A percentile compares a stretch with the other conserved stretches of the same genome.
Conservation (phyloP, 2,797 vertebrate genomes). For the Scolopax bukidnonensis region DNA sequence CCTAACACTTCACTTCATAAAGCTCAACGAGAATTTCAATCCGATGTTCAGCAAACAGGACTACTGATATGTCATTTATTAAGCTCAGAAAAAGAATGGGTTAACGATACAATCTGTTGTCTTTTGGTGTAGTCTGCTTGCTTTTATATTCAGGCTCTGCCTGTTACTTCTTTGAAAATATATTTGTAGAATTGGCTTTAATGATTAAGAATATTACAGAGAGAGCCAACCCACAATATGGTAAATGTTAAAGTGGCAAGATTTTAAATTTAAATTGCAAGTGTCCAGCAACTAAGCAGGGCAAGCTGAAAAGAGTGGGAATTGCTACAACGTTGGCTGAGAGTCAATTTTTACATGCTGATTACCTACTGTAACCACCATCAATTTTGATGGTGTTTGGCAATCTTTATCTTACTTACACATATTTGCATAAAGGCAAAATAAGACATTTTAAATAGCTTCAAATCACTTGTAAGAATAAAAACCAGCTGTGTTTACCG, state of each 20-base stretch:
- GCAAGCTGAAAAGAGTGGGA: conserved; percentile 4
- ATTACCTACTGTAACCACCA: conserved; percentile 33
- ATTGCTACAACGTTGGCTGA: not conserved
- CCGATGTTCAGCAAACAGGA: not conserved
- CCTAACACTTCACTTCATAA: not conserved
- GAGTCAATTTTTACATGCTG: not conserved
- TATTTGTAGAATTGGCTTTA: not conserved
- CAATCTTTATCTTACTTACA: conserved; percentile 66
- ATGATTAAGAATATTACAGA: not conserved
- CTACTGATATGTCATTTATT: not conserved
- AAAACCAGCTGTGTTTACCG: conserved; percentile 52
- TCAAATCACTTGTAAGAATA: conserved; percentile 54
- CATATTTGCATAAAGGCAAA: conserved; percentile 54
- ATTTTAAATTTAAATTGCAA: conserved; percentile 41
- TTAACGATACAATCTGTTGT: not conserved
- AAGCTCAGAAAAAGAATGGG: not conserved
- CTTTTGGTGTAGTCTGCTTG: not conserved
- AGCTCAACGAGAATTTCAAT: not conserved
- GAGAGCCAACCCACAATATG: not conserved
- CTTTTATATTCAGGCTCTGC: not conserved
- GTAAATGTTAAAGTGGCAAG: conserved; percentile 9
- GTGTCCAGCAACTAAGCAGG: not conserved
- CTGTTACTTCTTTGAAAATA: not conserved
- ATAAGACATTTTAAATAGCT: conserved; percentile 63
- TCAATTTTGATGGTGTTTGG: conserved; percentile 42